Evolutionary conservation across 2,888 invertebrate species (phyloP).

Genomic region (Empis stercorea): DNA sequence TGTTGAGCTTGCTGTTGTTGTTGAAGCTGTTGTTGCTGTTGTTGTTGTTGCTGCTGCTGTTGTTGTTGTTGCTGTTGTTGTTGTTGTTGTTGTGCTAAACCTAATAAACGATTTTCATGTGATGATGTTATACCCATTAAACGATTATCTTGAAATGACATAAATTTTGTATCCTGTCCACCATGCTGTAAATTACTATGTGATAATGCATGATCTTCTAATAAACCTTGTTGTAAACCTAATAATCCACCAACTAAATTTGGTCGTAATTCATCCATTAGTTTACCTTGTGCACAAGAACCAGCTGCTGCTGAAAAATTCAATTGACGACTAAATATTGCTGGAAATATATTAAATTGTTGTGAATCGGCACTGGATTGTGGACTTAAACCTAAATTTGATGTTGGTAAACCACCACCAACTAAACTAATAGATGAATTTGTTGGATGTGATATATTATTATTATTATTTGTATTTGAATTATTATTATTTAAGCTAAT

Average conservation of each 20-base stretch:
- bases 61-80: not conserved
- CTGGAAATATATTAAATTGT: constrained; percentile 85
- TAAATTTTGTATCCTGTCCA: constrained; percentile 36
- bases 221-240: constrained; percentile 62
- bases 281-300: constrained; percentile 60
- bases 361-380: constrained; percentile 41
- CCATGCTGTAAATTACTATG: constrained; percentile 41
- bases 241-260: constrained; percentile 67
- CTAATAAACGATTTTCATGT: constrained; percentile 35
- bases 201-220: constrained; percentile 55
- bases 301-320: constrained; percentile 58
- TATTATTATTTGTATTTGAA: not conserved
- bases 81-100: constrained; percentile 37
- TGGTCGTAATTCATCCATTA: constrained; percentile 78
- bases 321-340: constrained; percentile 78
- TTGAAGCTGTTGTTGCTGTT: constrained; percentile 21
- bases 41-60: constrained; percentile 33
- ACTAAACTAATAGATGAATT: constrained; percentile 21
- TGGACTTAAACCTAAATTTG: constrained; percentile 33
- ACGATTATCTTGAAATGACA: constrained; percentile 39
- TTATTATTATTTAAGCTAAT: not conserved
- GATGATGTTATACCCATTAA: constrained; percentile 34
- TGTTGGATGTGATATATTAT: not conserved
- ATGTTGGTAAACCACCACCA: constrained; percentile 19
- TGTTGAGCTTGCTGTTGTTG: constrained; percentile 30